Percentiles rank a stretch among this genome's conserved stretches.
These are phyloP conservation scores for Peromyscus eremicus DNA, from an alignment of 2,797 vertebrate species.

Conservation along the genomic window DNA sequence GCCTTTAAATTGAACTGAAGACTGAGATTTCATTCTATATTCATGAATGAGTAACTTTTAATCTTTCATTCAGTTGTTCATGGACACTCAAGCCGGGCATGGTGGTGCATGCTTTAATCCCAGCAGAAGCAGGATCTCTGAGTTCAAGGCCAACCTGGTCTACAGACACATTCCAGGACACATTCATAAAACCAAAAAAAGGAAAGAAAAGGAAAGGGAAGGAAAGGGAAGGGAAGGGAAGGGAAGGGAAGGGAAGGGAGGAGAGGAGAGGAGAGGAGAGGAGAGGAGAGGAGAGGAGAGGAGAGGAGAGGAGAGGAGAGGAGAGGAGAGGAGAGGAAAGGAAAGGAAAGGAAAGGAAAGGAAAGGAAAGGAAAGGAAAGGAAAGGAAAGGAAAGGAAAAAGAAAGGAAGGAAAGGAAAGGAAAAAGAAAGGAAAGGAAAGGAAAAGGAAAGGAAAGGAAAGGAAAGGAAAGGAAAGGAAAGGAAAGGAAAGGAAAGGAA, in stretches of 20 bases:
- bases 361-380: too few relatives aligned
- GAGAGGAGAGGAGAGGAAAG: too few relatives aligned
- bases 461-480: fast-evolving
- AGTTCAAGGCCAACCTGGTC: not conserved
- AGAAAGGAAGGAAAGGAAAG: too few relatives aligned
- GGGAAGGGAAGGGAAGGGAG: too few relatives aligned
- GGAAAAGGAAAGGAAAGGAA: too few relatives aligned
- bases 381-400: too few relatives aligned
- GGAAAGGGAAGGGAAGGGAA: not conserved
- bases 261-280: too few relatives aligned
- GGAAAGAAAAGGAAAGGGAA: not conserved
- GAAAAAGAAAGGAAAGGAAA: too few relatives aligned
- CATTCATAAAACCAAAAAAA: not conserved
- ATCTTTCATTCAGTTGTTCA: not conserved
- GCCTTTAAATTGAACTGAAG: not conserved
- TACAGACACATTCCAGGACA: not conserved
- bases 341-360: too few relatives aligned
- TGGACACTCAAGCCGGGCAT: not conserved
- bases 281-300: too few relatives aligned
- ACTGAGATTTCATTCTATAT: not conserved
- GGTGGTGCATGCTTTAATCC: not conserved
- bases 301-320: too few relatives aligned
- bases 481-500: too few relatives aligned
- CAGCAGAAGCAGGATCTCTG: not conserved
- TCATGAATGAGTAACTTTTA: not conserved